Evolutionary conservation across 2,113 vertebrate species (phyloP).

Genomic region (Ascaphus truei): DNA sequence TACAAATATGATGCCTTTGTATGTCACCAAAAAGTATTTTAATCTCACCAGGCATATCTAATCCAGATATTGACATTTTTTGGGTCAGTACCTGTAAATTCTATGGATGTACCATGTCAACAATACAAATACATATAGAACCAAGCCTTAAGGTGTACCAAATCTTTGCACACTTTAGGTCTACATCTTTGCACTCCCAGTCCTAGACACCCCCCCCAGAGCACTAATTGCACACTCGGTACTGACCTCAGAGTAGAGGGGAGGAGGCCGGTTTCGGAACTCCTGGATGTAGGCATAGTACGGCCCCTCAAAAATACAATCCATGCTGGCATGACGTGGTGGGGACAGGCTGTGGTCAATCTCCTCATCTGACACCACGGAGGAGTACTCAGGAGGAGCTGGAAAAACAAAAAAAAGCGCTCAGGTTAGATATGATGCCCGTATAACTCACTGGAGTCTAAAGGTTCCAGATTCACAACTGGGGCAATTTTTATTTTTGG

Average conservation of each 20-base stretch:
- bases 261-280: slow-evolving; percentile 86
- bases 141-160: too few relatives aligned
- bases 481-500: too few relatives aligned
- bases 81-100: too few relatives aligned
- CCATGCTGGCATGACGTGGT: slow-evolving; percentile 53
- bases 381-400: slow-evolving; percentile 90
- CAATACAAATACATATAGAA: neutral
- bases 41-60: too few relatives aligned
- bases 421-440: neutral
- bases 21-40: too few relatives aligned
- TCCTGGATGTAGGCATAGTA: slow-evolving; percentile 87
- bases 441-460: too few relatives aligned
- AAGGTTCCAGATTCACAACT: too few relatives aligned
- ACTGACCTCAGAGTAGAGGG: slow-evolving; percentile 86
- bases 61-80: too few relatives aligned
- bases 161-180: rapidly evolving
- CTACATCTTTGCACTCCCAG: neutral
- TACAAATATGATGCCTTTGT: neutral
- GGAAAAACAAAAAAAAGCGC: neutral
- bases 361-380: slow-evolving; percentile 72
- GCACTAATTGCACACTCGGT: neutral
- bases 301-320: slow-evolving; percentile 66
- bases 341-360: slow-evolving; percentile 43
- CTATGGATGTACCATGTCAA: too few relatives aligned
- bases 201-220: neutral